Evolutionary conservation across 2,888 invertebrate genomes (phyloP), one percentile per base, ranked within the genome.

Genomic region (Protula sp.): DNA sequence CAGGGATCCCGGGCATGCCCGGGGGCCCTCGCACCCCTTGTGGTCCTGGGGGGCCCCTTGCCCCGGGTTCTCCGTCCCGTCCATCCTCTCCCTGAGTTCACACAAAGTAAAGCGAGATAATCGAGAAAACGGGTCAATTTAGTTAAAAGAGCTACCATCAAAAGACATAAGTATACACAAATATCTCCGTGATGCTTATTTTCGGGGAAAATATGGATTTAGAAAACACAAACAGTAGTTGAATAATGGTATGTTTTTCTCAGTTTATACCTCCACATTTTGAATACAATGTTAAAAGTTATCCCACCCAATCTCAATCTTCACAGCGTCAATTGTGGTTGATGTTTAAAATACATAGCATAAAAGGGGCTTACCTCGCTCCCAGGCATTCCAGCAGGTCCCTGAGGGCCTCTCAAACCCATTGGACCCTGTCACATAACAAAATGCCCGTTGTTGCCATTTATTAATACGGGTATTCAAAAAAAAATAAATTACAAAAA

Each of bases 11-110:
- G 14, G 67, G 66, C 5, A 60, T 61, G 30, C 68, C 68, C 0
- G 61, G 50, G 9, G 65, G 31, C 27, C 68, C 68, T 26, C 61
- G 54, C 2, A 54, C 48, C 50, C 62, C 65, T 14, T 47, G 47
- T 1, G 60, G 58, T 19, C 65, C 65, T 50, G 70, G 58, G 1
- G 66, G 72, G 22, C 65, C 70, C 30, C 68, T 66, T 14, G 72
- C 72, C 28, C 70, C 71, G 1, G 58, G 65, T 26, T 68, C 67
- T 29, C 75, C 75, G 24, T 61, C 70, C 4, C 73, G 71, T n/a
- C 67, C 70, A 38, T 70, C 68, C 54, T 64, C 53, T 26, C 66
- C 66, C 66, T 66, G 54, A 24, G 50, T 5, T n/a, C 50, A 50
- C n/a, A n/a, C n/a, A n/a, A n/a, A n/a, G n/a, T n/a, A n/a, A n/a